Percentiles rank a stretch among this genome's conserved stretches.
These are phyloP conservation scores for Gallinago paraguaiae DNA, from an alignment of 2,113 vertebrate species.

Conservation along the genomic window DNA sequence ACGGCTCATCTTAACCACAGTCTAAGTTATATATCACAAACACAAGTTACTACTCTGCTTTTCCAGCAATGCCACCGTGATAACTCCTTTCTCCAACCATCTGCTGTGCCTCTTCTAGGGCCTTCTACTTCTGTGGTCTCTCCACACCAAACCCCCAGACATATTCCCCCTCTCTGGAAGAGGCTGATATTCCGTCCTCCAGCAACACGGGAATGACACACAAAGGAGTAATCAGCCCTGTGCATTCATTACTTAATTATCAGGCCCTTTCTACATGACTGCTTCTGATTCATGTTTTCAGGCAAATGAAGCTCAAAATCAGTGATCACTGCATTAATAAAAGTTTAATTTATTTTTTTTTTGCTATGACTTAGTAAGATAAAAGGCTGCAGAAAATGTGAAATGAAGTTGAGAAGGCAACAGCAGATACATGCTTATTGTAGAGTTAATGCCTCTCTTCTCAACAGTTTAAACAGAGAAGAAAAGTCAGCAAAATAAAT, in stretches of 20 bases:
- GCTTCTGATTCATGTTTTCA: conserved; percentile 7
- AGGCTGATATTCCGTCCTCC: not conserved
- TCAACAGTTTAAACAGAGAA: not conserved
- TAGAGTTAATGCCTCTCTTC: not conserved
- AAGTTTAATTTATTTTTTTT: not conserved
- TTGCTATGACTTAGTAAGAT: not conserved
- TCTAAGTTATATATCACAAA: accelerated
- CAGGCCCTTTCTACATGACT: not conserved
- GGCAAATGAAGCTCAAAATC: conserved; percentile 37
- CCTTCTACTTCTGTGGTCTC: not conserved
- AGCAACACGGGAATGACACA: not conserved
- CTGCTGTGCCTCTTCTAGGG: not conserved
- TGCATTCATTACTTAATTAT: conserved; percentile 28
- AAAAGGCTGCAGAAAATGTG: not conserved
- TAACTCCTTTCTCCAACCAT: not conserved
- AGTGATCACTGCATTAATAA: not conserved
- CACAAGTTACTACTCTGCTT: not conserved
- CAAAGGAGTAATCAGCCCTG: not conserved
- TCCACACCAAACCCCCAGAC: not conserved
- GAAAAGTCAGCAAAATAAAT: not conserved
- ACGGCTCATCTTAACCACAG: accelerated
- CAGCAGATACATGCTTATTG: not conserved
- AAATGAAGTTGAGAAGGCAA: not conserved
- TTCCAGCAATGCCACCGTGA: not conserved
- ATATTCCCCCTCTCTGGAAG: not conserved